Evolutionary conservation across 2,888 invertebrate genomes (phyloP).

Genomic region (Biston stratarius): DNA sequence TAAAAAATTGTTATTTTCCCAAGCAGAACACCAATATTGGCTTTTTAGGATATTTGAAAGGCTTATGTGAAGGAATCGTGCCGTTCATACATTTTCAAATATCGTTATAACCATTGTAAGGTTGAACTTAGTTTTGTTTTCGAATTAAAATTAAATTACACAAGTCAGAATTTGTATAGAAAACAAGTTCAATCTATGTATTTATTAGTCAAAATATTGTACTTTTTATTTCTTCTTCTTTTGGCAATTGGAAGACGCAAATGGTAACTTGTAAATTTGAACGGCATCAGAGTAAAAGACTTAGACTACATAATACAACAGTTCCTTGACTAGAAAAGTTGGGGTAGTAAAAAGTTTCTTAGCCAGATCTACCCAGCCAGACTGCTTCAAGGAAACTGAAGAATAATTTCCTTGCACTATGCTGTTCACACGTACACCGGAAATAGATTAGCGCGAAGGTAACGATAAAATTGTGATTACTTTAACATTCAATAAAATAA

Average conservation of each 20-base stretch:
- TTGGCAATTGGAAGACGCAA: conserved; percentile 50
- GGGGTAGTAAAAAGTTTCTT: too few species aligned
- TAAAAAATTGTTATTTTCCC: conserved; percentile 48
- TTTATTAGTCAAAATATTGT: conserved; percentile 38
- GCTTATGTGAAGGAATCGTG: conserved; percentile 55
- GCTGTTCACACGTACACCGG: too few species aligned
- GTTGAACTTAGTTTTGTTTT: conserved; percentile 25
- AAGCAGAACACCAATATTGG: conserved; percentile 53
- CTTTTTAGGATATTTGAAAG: conserved; percentile 51
- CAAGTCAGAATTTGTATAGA: background rate
- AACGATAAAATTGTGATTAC: too few species aligned
- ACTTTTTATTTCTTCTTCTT: conserved; percentile 52
- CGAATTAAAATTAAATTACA: background rate
- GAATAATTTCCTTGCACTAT: too few species aligned
- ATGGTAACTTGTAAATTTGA: background rate
- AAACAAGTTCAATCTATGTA: conserved; percentile 37
- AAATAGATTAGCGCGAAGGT: too few species aligned
- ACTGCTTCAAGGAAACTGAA: too few species aligned
- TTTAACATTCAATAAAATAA: too few species aligned
- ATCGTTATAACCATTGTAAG: conserved; percentile 36
- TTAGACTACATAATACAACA: too few species aligned
- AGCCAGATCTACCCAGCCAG: too few species aligned
- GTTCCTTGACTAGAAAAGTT: too few species aligned
- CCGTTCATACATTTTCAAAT: conserved; percentile 47
- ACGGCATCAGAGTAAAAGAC: too few species aligned